phyloP scores from a whole-genome alignment of 2,113 vertebrate genomes.

The Sinocyclocheilus maitianheensis region DNA sequence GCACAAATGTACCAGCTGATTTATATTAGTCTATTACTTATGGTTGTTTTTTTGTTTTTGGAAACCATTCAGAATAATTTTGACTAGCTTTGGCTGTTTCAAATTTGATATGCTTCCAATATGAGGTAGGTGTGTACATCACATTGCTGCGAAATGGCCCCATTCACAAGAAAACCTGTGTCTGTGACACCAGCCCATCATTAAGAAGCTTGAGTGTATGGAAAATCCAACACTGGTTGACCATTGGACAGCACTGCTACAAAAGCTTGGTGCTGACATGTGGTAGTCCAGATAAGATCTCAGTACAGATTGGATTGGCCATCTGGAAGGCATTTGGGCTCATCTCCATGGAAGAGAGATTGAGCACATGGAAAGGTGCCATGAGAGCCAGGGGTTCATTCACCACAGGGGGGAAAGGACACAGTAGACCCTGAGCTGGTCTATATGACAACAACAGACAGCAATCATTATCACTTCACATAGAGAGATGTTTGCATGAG shows the following conservation, averaged over 20 bases:
- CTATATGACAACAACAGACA: slow-evolving; percentile 24
- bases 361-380: slow-evolving; percentile 56
- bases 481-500: not conserved
- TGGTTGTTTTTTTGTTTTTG: too few relatives aligned
- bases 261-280: slow-evolving; percentile 48
- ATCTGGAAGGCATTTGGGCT: slow-evolving; percentile 82
- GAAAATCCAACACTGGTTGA: slow-evolving; percentile 2
- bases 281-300: slow-evolving; percentile 53
- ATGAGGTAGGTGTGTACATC: not conserved
- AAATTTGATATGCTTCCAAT: not conserved
- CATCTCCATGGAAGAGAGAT: slow-evolving; percentile 64
- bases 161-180: not conserved
- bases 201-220: not conserved
- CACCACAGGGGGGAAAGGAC: slow-evolving; percentile 45
- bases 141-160: not conserved
- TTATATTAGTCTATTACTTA: too few relatives aligned
- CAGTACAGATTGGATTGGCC: slow-evolving; percentile 80
- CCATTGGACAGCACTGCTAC: slow-evolving; percentile 20
- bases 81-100: too few relatives aligned
- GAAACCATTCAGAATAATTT: too few relatives aligned
- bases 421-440: not conserved
- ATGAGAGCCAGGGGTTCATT: slow-evolving; percentile 46
- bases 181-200: not conserved
- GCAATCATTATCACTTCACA: slow-evolving; percentile 19
- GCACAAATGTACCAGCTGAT: too few relatives aligned